phyloP scores from a whole-genome alignment of 2,797 vertebrate genomes.

The Mus minutoides region DNA sequence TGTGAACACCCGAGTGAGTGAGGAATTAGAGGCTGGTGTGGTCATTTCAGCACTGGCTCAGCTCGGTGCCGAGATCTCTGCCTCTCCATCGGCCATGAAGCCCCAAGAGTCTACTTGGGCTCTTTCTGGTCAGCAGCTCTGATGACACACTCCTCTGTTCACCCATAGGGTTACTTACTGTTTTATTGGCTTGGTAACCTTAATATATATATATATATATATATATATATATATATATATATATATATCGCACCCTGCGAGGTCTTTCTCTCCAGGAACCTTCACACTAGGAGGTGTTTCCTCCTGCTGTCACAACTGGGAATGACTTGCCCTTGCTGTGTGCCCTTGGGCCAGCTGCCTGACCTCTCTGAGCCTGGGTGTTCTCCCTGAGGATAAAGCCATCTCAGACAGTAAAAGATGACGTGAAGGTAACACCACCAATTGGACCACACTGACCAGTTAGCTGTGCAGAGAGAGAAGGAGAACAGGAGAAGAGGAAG shows the following conservation, averaged over 20 bases:
- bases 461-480: neutral
- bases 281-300: conserved; percentile 6
- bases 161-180: neutral
- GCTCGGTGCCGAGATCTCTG: neutral
- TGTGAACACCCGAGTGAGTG: neutral
- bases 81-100: neutral
- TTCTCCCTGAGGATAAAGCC: neutral
- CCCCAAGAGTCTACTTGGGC: neutral
- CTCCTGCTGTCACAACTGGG: neutral
- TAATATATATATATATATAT: too few relatives aligned
- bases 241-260: too few relatives aligned
- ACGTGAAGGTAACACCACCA: neutral
- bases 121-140: neutral
- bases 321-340: neutral
- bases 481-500: neutral
- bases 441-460: neutral
- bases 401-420: neutral
- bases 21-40: neutral
- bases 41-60: neutral
- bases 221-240: too few relatives aligned
- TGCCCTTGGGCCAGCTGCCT: neutral
- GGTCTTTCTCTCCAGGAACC: neutral
- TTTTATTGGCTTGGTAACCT: neutral
- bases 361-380: neutral
- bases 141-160: neutral